Evolutionary conservation across 2,797 vertebrate species (phyloP).

Genomic region (Astyanax mexicanus): DNA sequence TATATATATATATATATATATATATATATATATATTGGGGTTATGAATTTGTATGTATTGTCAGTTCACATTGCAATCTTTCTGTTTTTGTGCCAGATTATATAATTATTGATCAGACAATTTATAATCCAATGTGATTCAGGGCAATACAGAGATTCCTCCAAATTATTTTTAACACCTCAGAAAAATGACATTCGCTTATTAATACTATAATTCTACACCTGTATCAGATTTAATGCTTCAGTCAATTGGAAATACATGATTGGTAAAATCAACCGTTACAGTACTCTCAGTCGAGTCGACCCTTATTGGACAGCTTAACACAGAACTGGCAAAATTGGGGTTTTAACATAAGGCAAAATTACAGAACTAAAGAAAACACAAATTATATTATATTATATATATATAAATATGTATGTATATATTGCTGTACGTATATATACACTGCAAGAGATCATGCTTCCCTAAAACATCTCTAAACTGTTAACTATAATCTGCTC

Average conservation of each 20-base stretch:
- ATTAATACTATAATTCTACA: not conserved
- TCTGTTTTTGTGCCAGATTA: too few relatives aligned
- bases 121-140: not conserved
- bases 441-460: slow-evolving; percentile 44
- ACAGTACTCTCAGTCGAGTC: slow-evolving; percentile 19
- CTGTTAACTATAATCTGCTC: too few relatives aligned
- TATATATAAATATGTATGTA: not conserved
- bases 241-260: not conserved
- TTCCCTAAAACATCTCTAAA: slow-evolving; percentile 11
- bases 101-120: too few relatives aligned
- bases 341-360: not conserved
- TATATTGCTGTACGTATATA: too few relatives aligned
- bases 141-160: not conserved
- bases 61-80: too few relatives aligned
- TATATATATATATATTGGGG: too few relatives aligned
- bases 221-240: slow-evolving; percentile 18
- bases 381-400: not conserved
- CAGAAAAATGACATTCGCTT: not conserved
- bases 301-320: not conserved
- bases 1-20: too few relatives aligned
- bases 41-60: too few relatives aligned
- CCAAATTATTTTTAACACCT: not conserved
- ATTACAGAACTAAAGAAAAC: not conserved
- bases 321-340: not conserved
- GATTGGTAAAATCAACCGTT: not conserved